Conservation (phyloP, 1,140 invertebrate genomes). For the Habropoda laboriosa region DNA sequence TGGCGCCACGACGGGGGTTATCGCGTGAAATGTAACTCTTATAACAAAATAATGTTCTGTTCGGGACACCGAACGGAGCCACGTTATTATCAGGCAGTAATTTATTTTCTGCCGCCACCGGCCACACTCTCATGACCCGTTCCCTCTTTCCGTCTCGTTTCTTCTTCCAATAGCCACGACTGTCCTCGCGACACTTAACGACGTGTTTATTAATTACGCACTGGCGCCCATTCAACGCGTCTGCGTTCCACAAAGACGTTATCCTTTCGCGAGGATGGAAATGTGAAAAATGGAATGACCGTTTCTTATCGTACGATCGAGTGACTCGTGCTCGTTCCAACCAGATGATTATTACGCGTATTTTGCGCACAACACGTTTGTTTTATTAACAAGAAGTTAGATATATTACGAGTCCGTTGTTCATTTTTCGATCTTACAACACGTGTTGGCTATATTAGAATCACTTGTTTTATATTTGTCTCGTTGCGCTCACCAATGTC, state of each 20-base stretch:
- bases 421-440: not conserved
- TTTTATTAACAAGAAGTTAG: not conserved
- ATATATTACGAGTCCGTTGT: not conserved
- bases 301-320: constrained; percentile 12
- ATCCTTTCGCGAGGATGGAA: constrained; percentile 43
- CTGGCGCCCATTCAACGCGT: constrained; percentile 54
- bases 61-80: constrained; percentile 56
- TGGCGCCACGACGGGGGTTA: constrained; percentile 74
- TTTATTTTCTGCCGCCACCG: constrained; percentile 65
- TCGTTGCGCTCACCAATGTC: not conserved
- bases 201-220: constrained; percentile 67
- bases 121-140: constrained; percentile 47
- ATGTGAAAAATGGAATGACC: constrained; percentile 26
- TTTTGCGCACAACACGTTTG: constrained; percentile 13
- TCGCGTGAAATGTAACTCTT: constrained; percentile 69
- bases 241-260: constrained; percentile 35
- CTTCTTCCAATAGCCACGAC: constrained; percentile 22
- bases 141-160: constrained; percentile 38
- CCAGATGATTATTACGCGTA: constrained; percentile 12
- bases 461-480: not conserved
- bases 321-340: not conserved
- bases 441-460: too few relatives aligned
- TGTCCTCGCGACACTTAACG: constrained; percentile 53
- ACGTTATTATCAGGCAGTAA: constrained; percentile 67
- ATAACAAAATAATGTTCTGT: constrained; percentile 67